Evolutionary conservation across 2,797 vertebrate species (phyloP), one percentile per base, ranked within the genome.

Genomic region (Numenius phaeopus): DNA sequence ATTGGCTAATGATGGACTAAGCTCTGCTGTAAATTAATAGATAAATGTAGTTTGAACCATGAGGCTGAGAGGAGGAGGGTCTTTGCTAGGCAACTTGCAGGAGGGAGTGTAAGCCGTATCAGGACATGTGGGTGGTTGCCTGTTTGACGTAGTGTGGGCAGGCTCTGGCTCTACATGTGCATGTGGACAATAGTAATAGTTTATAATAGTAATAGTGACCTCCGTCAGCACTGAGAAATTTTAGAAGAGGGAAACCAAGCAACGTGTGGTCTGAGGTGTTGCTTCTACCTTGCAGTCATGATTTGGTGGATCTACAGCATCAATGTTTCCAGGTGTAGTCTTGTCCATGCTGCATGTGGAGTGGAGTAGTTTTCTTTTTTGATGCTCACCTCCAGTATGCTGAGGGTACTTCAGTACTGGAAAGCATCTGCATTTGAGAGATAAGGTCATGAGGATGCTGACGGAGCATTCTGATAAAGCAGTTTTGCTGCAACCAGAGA

Each of bases 121-220:
- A 0, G 15, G 44, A 39, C 11, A 2, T 71, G 18, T 21, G 21
- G 16, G 17, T 52, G 13, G 3, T 37, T 70, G 20, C 22, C 27
- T 42, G 2, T 32, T 69, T 22, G 13, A 14, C 39, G 21, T 0
- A 0, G 4, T 10, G 5, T 40, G 27, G 47, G 10, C 40, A 57
- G 27, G n/a, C 11, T 47, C 39, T 40, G 39, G 14, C 12, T 86
- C 40, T 26, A 34, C 4, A 2, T 72, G 40, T 81, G 10, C 57
- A 34, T 1, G 11, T 22, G 17, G 46, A 21, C 9, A 9, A 61
- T 5, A 46, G 26, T 8, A 14, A 46, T 19, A 50, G 5, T 37
- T 16, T 55, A 11, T 32, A n/a, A 19, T 8, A 37, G 21, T 15
- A 75, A 81, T 1, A 52, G 10, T 24, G n/a, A 81, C 22, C 46